Evolutionary conservation across 2,797 vertebrate genomes (phyloP).

Genomic region (Tachyglossus aculeatus): DNA sequence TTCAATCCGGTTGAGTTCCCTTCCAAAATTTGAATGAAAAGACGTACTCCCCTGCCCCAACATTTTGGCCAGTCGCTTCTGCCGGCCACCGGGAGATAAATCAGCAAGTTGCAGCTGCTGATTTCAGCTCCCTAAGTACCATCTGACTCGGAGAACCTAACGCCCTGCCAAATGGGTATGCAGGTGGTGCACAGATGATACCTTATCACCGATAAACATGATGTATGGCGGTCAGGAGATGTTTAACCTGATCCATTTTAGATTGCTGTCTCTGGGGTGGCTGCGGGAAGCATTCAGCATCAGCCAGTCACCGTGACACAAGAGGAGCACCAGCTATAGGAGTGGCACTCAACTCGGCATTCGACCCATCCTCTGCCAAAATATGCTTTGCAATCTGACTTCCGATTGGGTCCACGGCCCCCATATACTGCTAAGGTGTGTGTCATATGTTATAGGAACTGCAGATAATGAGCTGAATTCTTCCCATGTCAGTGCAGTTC

Average conservation of each 20-base stretch:
- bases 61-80: background rate
- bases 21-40: background rate
- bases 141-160: conserved; percentile 23
- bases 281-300: conserved; percentile 5
- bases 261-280: conserved; percentile 9
- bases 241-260: conserved; percentile 35
- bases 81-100: background rate
- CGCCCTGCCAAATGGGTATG: background rate
- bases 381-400: too few relatives aligned
- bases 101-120: background rate
- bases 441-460: background rate
- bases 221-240: conserved; percentile 20
- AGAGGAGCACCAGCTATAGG: background rate
- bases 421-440: background rate
- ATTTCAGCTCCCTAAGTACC: background rate
- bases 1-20: background rate
- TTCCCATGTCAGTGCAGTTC: conserved; percentile 2
- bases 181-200: background rate
- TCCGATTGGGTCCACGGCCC: too few relatives aligned
- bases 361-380: background rate
- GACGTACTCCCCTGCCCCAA: background rate
- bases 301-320: background rate
- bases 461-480: background rate
- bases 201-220: conserved; percentile 33
- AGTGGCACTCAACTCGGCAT: background rate